Percentiles rank a stretch among this genome's conserved stretches.
Evolutionary conservation across 2,888 invertebrate genomes (phyloP).

Genomic region (Pachycephus smyrnensis): DNA sequence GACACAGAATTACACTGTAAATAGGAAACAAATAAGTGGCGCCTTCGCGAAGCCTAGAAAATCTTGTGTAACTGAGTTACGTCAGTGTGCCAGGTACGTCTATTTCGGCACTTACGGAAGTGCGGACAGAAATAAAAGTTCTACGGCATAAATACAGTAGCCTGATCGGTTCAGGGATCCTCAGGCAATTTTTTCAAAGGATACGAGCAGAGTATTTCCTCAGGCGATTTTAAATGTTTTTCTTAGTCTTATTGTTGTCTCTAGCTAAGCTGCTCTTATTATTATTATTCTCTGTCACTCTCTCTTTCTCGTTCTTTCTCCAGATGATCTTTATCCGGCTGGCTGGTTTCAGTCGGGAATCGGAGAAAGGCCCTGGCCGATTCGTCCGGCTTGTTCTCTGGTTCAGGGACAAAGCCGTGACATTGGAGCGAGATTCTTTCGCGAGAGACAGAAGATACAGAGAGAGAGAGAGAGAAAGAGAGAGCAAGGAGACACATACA

Average conservation of each 20-base stretch:
- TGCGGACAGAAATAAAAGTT: constrained; percentile 7
- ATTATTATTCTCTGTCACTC: not conserved
- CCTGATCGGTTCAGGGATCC: not conserved
- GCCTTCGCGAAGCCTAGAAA: not conserved
- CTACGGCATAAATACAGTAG: not conserved
- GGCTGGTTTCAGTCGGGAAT: constrained; percentile 1
- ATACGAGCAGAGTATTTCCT: not conserved
- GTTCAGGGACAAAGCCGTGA: constrained; percentile 8
- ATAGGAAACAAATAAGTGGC: not conserved
- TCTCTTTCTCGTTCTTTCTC: not conserved
- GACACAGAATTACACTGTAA: not conserved
- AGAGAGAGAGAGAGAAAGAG: not conserved
- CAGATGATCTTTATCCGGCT: not conserved
- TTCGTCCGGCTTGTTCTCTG: not conserved
- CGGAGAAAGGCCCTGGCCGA: constrained; percentile 3
- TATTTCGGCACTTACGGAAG: constrained; percentile 12
- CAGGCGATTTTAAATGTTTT: not conserved
- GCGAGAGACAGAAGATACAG: not conserved
- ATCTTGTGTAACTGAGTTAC: constrained; percentile 5
- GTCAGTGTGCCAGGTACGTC: constrained; percentile 1
- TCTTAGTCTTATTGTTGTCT: not conserved
- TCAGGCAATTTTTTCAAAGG: not conserved
- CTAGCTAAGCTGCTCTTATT: not conserved
- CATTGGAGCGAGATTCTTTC: constrained; percentile 1
- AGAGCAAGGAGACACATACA: not conserved